phyloP scores from a whole-genome alignment of 2,113 vertebrate species.

The Propithecus coquereli region DNA sequence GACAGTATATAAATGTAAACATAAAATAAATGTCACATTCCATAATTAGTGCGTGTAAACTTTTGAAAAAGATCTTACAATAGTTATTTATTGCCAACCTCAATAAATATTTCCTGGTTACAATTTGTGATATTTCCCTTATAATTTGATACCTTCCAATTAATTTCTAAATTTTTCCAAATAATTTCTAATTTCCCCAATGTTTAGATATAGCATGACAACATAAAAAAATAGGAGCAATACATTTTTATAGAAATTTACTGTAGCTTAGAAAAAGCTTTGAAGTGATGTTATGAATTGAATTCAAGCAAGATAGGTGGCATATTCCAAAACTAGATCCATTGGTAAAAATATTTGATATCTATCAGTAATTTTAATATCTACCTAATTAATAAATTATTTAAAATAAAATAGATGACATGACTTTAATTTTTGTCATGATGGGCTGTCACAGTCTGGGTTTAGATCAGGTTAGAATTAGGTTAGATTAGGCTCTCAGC shows the following conservation, averaged over 20 bases:
- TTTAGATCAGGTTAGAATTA: conserved; percentile 61
- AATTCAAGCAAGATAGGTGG: not conserved
- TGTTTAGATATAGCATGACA: not conserved
- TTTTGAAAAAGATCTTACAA: not conserved
- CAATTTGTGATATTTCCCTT: not conserved
- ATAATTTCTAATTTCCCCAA: not conserved
- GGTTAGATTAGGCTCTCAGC: conserved; percentile 43
- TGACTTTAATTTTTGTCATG: conserved; percentile 49
- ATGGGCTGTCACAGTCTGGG: conserved; percentile 43
- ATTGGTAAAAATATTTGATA: not conserved
- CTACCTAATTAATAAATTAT: not conserved
- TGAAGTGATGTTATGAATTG: not conserved
- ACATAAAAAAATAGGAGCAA: not conserved
- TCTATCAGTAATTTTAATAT: not conserved
- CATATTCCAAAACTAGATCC: not conserved
- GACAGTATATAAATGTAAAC: not conserved
- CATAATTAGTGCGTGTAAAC: not conserved
- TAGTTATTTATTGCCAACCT: not conserved
- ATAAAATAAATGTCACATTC: not conserved
- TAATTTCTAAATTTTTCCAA: not conserved
- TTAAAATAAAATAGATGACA: not conserved
- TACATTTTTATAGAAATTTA: not conserved
- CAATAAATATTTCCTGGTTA: not conserved
- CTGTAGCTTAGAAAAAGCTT: not conserved
- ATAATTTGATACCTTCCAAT: not conserved